Conservation (phyloP, 1,140 invertebrate species). For the Drosophila simulans region DNA sequence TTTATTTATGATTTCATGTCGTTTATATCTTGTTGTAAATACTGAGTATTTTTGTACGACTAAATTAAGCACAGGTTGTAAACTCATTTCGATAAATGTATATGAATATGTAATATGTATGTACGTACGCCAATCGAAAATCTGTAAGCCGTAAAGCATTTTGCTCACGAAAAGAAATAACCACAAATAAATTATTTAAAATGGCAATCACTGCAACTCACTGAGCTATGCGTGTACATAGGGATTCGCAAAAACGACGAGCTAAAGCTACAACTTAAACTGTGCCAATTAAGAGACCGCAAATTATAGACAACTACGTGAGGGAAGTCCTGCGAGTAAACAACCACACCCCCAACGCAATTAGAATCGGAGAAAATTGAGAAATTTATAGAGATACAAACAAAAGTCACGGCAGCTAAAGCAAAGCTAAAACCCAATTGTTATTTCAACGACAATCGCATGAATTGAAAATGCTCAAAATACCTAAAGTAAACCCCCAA, state of each 20-base stretch:
- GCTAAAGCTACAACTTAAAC: constrained; percentile 31
- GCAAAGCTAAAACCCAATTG: constrained; percentile 39
- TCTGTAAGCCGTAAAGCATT: constrained; percentile 27
- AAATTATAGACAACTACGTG: constrained; percentile 39
- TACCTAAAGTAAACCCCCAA: constrained; percentile 22
- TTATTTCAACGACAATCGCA: constrained; percentile 74
- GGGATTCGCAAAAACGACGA: constrained; percentile 17
- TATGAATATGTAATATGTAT: constrained; percentile 14
- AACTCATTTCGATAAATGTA: constrained; percentile 52
- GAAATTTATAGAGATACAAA: constrained; percentile 6
- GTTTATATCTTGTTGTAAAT: constrained; percentile 48
- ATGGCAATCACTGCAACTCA: constrained; percentile 72
- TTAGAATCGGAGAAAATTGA: constrained; percentile 30
- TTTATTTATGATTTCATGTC: constrained; percentile 38
- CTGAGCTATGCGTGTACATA: constrained; percentile 59
- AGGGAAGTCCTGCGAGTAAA: constrained; percentile 9
- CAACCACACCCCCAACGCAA: constrained; percentile 12
- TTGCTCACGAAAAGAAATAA: constrained; percentile 30
- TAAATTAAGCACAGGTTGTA: constrained; percentile 78
- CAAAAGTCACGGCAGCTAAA: constrained; percentile 25
- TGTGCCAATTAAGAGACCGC: constrained; percentile 74
- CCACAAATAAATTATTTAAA: constrained; percentile 42
- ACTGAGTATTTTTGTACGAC: constrained; percentile 53
- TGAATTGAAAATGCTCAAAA: constrained; percentile 72
- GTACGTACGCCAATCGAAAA: constrained; percentile 35